Evolutionary conservation across 2,888 invertebrate genomes (phyloP), one percentile per base, ranked within the genome.

Genomic region (Ophraella communa): DNA sequence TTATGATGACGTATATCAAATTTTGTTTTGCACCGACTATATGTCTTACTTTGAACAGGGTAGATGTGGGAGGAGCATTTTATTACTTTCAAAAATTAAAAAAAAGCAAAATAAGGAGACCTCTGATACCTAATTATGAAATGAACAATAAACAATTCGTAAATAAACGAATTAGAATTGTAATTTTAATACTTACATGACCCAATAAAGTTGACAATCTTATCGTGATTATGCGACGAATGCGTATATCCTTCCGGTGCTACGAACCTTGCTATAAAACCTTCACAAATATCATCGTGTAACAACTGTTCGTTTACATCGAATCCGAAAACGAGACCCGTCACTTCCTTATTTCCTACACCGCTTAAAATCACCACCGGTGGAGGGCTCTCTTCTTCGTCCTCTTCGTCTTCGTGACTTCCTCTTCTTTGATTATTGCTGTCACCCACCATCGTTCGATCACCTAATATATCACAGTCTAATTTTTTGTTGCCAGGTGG

Each of bases 271-370:
- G 83, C 78, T 8, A 82, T 79, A 70, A 85, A 84, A 68, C 83
- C 81, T 69, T 84, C 83, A 67, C 82, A 83, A 18, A 76, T 69
- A 63, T 79, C 80, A 53, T 80, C 79, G n/a, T 85, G 84, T 74
- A 91, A 82, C 75, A 92, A 84, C 79, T 89, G 88, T 81, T 91
- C 89, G 82, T 92, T 91, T 65, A 92, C 84, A 78, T 91, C 92
- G 82, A 92, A 92, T 11, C 92, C 92, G 81, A 94, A 94, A 35
- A 92, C 92, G 63, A 93, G 87, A 75, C 89, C 90, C 21, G 75
- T 70, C 81, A 90, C 87, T 70, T 85, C 85, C 70, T 84, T 85
- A 72, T 83, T 82, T 60, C 85, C 84, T 27, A 65, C 51, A 76
- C 89, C 88, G 79, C 90, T 87, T 70, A 91, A 83, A 77, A 93